Conservation (phyloP, 2,113 vertebrate genomes). For the Cochlearius cochlearius region DNA sequence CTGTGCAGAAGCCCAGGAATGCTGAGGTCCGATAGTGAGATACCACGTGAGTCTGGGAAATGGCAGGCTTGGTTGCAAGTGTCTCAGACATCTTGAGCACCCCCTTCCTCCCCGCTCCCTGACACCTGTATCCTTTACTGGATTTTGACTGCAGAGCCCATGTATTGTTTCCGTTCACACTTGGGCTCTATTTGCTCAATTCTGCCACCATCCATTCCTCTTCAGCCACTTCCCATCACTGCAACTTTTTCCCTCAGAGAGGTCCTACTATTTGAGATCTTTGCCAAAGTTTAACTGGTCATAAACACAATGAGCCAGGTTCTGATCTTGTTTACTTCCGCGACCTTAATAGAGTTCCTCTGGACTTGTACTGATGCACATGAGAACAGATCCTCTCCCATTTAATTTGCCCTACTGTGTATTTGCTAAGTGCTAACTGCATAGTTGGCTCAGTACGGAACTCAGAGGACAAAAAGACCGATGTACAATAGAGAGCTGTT, state of each 20-base stretch:
- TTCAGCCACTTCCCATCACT: background rate
- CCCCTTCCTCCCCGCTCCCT: background rate
- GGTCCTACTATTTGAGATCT: background rate
- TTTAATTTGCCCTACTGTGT: background rate
- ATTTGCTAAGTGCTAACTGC: constrained; percentile 5
- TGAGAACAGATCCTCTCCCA: background rate
- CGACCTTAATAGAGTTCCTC: background rate
- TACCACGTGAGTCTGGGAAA: background rate
- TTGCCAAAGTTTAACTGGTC: background rate
- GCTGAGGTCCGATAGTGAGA: background rate
- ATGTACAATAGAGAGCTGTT: background rate
- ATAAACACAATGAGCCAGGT: background rate
- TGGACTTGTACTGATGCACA: background rate
- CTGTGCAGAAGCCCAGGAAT: background rate
- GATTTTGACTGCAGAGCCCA: background rate
- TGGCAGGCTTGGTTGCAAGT: background rate
- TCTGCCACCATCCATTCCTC: background rate
- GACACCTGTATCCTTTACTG: background rate
- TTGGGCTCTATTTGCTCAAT: background rate
- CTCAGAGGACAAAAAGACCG: background rate
- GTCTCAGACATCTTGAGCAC: background rate
- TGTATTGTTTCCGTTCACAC: background rate
- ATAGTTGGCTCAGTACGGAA: background rate
- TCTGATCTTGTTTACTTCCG: background rate
- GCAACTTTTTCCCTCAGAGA: background rate